Evolutionary conservation across 1,140 invertebrate species (phyloP).

Genomic region (Drosophila lini): DNA sequence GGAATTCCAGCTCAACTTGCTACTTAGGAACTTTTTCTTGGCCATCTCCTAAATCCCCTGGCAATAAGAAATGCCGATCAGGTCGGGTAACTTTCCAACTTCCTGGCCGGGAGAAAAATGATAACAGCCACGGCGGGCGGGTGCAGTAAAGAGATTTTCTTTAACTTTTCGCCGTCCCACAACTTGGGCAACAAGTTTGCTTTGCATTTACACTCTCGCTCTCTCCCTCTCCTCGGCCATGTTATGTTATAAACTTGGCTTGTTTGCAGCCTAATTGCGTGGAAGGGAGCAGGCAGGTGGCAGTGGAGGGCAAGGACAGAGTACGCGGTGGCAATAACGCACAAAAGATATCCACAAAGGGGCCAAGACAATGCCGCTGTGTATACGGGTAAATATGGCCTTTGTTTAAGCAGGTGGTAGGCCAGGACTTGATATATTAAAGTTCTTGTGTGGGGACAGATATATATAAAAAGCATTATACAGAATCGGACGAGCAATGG

Average conservation of each 20-base stretch:
- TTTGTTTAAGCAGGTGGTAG: constrained; percentile 54
- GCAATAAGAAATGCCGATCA: constrained; percentile 24
- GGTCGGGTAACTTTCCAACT: constrained; percentile 34
- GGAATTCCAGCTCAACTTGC: constrained; percentile 46
- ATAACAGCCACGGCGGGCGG: constrained; percentile 6
- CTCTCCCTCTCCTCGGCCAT: constrained; percentile 33
- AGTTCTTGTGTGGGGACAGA: constrained; percentile 8
- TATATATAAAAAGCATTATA: constrained; percentile 25
- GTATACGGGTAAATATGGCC: constrained; percentile 31
- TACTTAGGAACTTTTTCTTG: constrained; percentile 43
- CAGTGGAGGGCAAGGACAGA: constrained; percentile 1
- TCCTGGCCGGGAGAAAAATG: constrained; percentile 20
- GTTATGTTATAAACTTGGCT: constrained; percentile 64
- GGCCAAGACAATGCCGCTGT: constrained; percentile 50
- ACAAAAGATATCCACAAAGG: constrained; percentile 34
- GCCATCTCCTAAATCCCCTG: constrained; percentile 4
- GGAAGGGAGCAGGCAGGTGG: constrained; percentile 41
- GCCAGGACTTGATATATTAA: constrained; percentile 37
- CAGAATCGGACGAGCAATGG: too few relatives aligned
- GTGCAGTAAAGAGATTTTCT: constrained; percentile 28
- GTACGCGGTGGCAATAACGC: constrained; percentile 3
- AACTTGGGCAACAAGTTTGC: constrained; percentile 64
- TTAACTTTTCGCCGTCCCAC: constrained; percentile 35
- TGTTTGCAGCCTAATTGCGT: constrained; percentile 71
- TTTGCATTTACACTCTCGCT: constrained; percentile 60